Conservation (phyloP, 1,140 invertebrate genomes). For the Thaumetopoea pityocampa region DNA sequence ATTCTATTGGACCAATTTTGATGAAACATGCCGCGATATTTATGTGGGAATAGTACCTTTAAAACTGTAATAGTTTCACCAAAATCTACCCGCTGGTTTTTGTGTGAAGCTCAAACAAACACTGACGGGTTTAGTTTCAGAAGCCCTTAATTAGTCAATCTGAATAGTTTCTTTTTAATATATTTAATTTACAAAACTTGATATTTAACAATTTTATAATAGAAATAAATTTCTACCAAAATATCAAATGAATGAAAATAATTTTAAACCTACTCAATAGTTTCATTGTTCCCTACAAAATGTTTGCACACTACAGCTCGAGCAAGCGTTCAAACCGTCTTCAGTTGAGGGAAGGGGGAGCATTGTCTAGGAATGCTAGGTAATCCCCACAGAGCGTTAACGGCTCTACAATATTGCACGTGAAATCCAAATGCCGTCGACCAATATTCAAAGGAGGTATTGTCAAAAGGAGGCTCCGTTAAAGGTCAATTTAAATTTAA, state of each 20-base stretch:
- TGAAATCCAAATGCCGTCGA: slow-evolving; percentile 39
- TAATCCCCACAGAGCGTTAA: slow-evolving; percentile 54
- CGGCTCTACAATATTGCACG: slow-evolving; percentile 37
- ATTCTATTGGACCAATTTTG: no score
- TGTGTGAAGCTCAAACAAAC: no score
- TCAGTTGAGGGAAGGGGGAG: slow-evolving; percentile 18
- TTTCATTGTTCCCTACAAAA: slow-evolving; percentile 9
- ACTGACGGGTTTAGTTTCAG: no score
- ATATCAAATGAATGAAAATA: slow-evolving; percentile 2
- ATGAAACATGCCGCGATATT: no score
- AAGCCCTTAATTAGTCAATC: no score
- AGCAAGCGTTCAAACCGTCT: slow-evolving; percentile 15
- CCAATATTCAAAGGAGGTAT: slow-evolving; percentile 59
- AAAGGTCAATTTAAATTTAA: slow-evolving; percentile 63
- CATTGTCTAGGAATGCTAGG: slow-evolving; percentile 40
- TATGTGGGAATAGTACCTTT: no score
- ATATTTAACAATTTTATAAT: no score
- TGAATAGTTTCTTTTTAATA: no score
- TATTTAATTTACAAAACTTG: no score
- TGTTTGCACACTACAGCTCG: slow-evolving; percentile 18
- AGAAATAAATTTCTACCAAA: neutral
- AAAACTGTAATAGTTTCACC: no score
- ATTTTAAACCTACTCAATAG: slow-evolving; percentile 6
- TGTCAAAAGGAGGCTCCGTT: slow-evolving; percentile 43
- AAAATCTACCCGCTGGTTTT: no score